Conservation (phyloP, 2,888 invertebrate genomes). For the Folsomia candida region DNA sequence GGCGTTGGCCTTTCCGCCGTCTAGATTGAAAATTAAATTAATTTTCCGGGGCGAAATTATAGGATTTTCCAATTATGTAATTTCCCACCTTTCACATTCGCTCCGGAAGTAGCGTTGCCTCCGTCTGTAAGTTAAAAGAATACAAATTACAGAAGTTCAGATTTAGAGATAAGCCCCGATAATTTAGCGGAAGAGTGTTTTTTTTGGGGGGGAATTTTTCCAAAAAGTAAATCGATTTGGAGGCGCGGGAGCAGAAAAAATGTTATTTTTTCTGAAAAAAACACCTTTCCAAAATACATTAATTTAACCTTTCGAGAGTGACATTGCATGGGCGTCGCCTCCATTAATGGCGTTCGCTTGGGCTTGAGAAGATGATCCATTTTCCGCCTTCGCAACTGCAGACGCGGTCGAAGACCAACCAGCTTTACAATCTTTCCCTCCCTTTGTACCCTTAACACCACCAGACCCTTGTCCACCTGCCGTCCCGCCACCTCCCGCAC, state of each 20-base stretch:
- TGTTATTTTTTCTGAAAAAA: not conserved
- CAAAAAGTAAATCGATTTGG: no score
- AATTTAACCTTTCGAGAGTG: not conserved
- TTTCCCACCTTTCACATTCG: not conserved
- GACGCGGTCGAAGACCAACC: slow-evolving; percentile 5
- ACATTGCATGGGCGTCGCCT: not conserved
- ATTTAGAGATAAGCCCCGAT: no score
- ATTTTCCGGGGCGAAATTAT: no score
- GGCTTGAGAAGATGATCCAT: not conserved
- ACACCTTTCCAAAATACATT: slow-evolving; percentile 11
- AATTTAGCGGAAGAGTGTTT: no score
- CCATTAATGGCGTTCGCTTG: not conserved
- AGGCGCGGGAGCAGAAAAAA: no score
- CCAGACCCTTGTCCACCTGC: not conserved
- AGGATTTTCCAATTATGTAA: no score
- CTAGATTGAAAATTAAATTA: no score
- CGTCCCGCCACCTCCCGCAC: not conserved
- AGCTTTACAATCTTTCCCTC: not conserved
- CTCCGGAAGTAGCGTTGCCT: not conserved
- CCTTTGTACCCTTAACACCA: not conserved
- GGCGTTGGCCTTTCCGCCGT: not conserved
- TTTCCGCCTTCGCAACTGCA: slow-evolving; percentile 9
- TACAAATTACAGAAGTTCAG: no score
- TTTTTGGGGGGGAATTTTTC: no score
- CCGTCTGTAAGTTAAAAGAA: not conserved